Evolutionary conservation across 37 sponge, comb jelly and placozoan genomes (phyloP), one percentile per base, ranked within the genome.

Genomic region (Mnemiopsis leidyi): DNA sequence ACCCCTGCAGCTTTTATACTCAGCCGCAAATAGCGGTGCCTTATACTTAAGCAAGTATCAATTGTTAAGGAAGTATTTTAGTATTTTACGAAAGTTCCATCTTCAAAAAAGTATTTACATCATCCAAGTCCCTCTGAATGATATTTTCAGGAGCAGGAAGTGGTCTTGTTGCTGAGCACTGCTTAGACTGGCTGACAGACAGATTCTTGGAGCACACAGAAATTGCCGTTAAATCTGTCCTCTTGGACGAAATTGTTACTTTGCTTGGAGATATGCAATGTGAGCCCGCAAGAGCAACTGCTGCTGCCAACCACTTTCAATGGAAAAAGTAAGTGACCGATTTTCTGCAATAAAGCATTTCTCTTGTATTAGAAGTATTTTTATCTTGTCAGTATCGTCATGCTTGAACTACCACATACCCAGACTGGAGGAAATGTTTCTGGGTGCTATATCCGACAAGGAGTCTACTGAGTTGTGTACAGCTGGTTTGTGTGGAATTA

Each of bases 301-400:
- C 35, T 2, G 82, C 82, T 34, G 37, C 23, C 7, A 31, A 31
- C 23, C 38, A 35, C 38, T 71, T 71, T 29, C 73, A 23, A 18
- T 71, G 73, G 73, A 71, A 71, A 71, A 71, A 71, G 73, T 71
- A 71, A 5, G 73, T 71, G n/a, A n/a, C n/a, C n/a, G n/a, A n/a
- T n/a, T n/a, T n/a, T 67, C 20, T 67, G 68, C 68, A 13, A 21
- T 20, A 20, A 67, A 13, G 20, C 18, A 21, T 67, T 67, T 13
- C 68, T 20, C 68, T 67, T 13, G 13, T 29, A 71, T 71, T 23
- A 3, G 29, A 23, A 23, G 73, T 71, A 29, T 5, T 71, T 71
- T 25, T 23, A 29, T 7, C 30, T 3, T 71, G 30, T 71, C n/a
- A 71, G 3, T 3, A 29, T 71, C 7, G 73, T 71, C 7, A 71